A percentile compares a stretch with the other conserved stretches of the same genome.
Evolutionary conservation across 1,140 invertebrate genomes (phyloP).

Genomic region (Drosophila sucinea): DNA sequence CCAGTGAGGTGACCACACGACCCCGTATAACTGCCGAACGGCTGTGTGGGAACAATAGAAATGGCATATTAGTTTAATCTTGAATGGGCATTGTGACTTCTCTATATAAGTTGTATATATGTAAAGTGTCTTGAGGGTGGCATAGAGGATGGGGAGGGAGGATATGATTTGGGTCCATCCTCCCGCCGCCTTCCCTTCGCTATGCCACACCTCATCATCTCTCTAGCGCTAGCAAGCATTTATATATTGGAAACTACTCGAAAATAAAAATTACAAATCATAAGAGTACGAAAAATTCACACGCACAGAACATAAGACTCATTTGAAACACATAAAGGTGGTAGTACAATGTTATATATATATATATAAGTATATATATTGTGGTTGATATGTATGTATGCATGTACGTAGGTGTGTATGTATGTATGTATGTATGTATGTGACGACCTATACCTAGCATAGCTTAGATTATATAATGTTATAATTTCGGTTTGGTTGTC

Average conservation of each 20-base stretch:
- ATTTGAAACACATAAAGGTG: conserved; percentile 79
- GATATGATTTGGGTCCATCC: no score
- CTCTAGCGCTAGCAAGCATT: conserved; percentile 54
- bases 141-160: no score
- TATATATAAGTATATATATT: conserved; percentile 44
- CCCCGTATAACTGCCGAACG: conserved; percentile 98
- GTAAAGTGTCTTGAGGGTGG: no score
- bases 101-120: no score
- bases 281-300: conserved; percentile 60
- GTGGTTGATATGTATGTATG: conserved; percentile 26
- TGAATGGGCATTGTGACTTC: conserved; percentile 11
- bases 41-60: conserved; percentile 84
- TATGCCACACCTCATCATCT: neutral
- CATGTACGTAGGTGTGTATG: neutral
- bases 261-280: conserved; percentile 69
- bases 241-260: conserved; percentile 64
- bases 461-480: conserved; percentile 66
- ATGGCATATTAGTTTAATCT: conserved; percentile 61
- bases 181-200: no score
- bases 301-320: conserved; percentile 80
- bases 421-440: conserved; percentile 29
- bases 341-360: conserved; percentile 70
- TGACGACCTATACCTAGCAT: conserved; percentile 68
- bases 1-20: conserved; percentile 94
- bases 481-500: conserved; percentile 60